phyloP scores from a whole-genome alignment of 2,888 invertebrate species.

The Malthinus flaveolus region DNA sequence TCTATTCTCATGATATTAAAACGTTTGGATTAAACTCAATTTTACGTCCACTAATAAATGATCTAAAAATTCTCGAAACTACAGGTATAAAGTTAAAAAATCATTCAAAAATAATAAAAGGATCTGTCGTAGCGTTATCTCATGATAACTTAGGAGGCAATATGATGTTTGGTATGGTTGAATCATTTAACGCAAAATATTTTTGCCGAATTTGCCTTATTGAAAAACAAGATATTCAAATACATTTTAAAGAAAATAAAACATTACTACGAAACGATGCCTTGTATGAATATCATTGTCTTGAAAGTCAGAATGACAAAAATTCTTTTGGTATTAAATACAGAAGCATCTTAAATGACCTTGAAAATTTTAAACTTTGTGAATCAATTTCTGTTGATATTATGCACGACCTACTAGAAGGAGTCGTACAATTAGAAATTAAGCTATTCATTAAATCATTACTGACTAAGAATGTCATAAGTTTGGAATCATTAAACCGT shows the following conservation, averaged over 20 bases:
- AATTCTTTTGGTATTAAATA: constrained; percentile 17
- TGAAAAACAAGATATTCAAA: constrained; percentile 15
- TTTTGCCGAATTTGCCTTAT: constrained; percentile 35
- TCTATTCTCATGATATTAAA: constrained; percentile 16
- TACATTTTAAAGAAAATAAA: neutral
- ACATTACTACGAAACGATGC: constrained; percentile 15
- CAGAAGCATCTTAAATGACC: constrained; percentile 20
- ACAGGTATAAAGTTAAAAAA: constrained; percentile 19
- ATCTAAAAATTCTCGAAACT: constrained; percentile 20
- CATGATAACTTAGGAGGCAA: constrained; percentile 33
- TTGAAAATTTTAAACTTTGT: constrained; percentile 26
- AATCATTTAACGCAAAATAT: constrained; percentile 28
- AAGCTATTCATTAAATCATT: constrained; percentile 23
- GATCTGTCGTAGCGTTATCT: constrained; percentile 18
- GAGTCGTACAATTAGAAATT: constrained; percentile 31
- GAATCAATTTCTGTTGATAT: constrained; percentile 29
- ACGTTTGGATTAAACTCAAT: constrained; percentile 9
- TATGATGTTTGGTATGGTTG: constrained; percentile 30
- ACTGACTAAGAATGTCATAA: no score
- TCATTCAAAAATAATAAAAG: neutral
- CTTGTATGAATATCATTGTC: constrained; percentile 9
- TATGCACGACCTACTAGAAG: constrained; percentile 37
- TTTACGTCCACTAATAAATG: constrained; percentile 17
- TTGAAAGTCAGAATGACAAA: neutral
- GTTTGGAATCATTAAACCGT: no score